Evolutionary conservation across 2,113 vertebrate species (phyloP), one percentile per base, ranked within the genome.

Genomic region (Oncorhynchus masou): DNA sequence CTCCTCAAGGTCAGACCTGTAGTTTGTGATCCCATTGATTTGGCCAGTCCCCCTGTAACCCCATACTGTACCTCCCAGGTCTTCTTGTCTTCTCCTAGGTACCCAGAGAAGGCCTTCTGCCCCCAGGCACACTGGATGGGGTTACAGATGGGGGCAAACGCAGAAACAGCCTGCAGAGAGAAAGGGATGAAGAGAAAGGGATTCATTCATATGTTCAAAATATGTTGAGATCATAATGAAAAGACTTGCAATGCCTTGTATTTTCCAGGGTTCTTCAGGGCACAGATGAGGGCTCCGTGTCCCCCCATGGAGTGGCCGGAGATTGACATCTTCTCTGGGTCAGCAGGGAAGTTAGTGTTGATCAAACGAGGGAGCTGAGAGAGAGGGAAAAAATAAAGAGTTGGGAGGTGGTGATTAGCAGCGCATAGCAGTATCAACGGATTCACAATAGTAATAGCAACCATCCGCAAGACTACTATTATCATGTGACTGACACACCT

Each of bases 91-190:
- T 95, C 59, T 74, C 98, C 98, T 79, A 99, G 93, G 84, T 99
- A 99, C 45, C 96, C 96, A 0, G 88, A 75, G 31, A 99, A 96
- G 57, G 95, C 97, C 76, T 99, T 99, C 91, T 97, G 97, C 19
- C 98, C 39, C 39, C 39, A 45, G 39, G 39, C 39, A 45, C 39
- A 45, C 39, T 45, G 39, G 39, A 45, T 60, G 0, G 97, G 98
- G 91, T 99, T 99, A 91, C 97, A 99, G 93, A 99, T 95, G 72
- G 98, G 96, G 75, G 97, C 94, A 80, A 99, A 99, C 0, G 97
- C 98, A 0, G 97, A 99, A 7, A 98, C 96, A 0, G 96, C 94
- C 97, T 96, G 86, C 39, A 11, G 39, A 11, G 39, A 45, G 39
- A 45, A 16, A 49, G 83, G 75, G 2, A 74, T 66, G 83, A 39